phyloP scores from a whole-genome alignment of 2,113 vertebrate species.

The Tychaedon coryphoeus region DNA sequence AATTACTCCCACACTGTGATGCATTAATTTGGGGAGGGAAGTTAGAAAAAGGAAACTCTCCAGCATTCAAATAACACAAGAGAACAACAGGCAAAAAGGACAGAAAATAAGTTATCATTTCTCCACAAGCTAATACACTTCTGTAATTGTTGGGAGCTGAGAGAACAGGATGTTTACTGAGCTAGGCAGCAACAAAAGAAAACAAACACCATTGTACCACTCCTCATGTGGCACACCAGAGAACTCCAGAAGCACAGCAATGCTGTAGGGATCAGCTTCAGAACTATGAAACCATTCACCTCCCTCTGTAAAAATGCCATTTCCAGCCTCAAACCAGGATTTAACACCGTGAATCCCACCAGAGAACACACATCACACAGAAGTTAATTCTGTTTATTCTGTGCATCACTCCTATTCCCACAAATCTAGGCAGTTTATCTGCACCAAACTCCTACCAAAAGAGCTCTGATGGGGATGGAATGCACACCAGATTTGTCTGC shows the following conservation, averaged over 20 bases:
- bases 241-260: neutral
- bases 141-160: neutral
- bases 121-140: neutral
- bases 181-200: neutral
- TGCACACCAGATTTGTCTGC: neutral
- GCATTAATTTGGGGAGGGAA: neutral
- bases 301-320: neutral
- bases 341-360: neutral
- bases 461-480: neutral
- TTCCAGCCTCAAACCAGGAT: neutral
- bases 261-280: neutral
- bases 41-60: neutral
- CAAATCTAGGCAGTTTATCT: fast-evolving
- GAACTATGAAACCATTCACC: neutral
- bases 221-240: neutral
- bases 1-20: neutral
- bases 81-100: neutral
- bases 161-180: neutral
- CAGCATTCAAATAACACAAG: neutral
- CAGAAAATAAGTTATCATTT: neutral
- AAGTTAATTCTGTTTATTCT: neutral
- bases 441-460: neutral
- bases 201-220: neutral
- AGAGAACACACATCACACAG: neutral
- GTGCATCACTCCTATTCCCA: neutral